These are phyloP conservation scores for Drosophila hydei DNA, from an alignment of 1,140 invertebrate species.

Conservation along the genomic window DNA sequence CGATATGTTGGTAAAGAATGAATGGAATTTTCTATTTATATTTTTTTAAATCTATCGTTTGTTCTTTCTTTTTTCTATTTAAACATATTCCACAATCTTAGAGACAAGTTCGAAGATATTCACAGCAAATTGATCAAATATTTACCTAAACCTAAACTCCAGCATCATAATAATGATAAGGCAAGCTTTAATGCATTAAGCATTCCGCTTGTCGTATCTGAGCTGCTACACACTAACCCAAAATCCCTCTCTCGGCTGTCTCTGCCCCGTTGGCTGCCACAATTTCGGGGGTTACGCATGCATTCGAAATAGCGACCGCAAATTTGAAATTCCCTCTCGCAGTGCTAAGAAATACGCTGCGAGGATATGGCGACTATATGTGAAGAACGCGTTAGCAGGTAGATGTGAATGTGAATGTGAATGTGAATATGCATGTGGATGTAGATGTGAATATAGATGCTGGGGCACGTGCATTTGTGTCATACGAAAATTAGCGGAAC, in stretches of 20 bases:
- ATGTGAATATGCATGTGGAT: not conserved
- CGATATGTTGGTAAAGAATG: too few relatives aligned
- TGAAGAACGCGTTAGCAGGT: not conserved
- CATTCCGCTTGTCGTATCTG: slow-evolving; percentile 23
- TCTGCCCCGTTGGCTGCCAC: not conserved
- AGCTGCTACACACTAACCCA: not conserved
- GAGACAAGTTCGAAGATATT: too few relatives aligned
- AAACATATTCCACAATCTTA: too few relatives aligned
- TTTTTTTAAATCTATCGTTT: not conserved
- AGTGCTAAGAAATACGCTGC: slow-evolving; percentile 27
- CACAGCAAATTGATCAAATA: not conserved
- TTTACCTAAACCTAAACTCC: not conserved
- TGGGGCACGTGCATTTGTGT: slow-evolving; percentile 20
- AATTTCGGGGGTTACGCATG: slow-evolving; percentile 27
- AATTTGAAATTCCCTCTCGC: slow-evolving; percentile 43
- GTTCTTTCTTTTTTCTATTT: not conserved
- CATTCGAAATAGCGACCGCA: slow-evolving; percentile 41
- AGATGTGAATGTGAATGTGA: not conserved
- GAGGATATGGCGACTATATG: slow-evolving; percentile 8
- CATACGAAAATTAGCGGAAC: slow-evolving; percentile 37
- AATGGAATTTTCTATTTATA: too few relatives aligned
- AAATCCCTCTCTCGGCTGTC: not conserved
- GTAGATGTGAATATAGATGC: not conserved
- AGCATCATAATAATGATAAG: not conserved
- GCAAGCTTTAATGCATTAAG: slow-evolving; percentile 14